Conservation (phyloP, 1,140 invertebrate species). For the Samia ricini region DNA sequence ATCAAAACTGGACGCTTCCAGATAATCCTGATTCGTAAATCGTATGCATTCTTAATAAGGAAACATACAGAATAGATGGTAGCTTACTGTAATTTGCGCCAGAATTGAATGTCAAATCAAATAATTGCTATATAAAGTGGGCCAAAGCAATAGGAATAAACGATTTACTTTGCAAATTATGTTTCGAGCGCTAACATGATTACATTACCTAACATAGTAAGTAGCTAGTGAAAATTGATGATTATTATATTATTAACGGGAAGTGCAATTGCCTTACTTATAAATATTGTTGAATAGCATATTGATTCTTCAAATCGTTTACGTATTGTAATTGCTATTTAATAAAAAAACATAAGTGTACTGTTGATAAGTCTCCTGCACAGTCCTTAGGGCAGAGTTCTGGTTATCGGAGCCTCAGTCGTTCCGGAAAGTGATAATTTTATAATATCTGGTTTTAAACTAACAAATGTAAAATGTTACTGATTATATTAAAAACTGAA, state of each 20-base stretch:
- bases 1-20: not conserved
- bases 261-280: slow-evolving; percentile 17
- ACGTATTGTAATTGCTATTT: too few relatives aligned
- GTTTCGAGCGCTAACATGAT: slow-evolving; percentile 8
- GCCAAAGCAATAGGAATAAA: too few relatives aligned
- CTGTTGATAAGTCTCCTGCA: not conserved
- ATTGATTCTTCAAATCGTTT: too few relatives aligned
- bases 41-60: not conserved
- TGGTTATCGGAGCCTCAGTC: slow-evolving; percentile 13
- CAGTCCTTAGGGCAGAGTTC: not conserved
- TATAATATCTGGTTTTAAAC: slow-evolving; percentile 10
- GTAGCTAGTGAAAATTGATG: slow-evolving; percentile 2
- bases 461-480: slow-evolving; percentile 1
- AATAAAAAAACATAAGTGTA: not conserved
- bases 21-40: not conserved
- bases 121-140: not conserved
- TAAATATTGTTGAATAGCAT: slow-evolving; percentile 11
- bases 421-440: slow-evolving; percentile 11
- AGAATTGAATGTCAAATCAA: too few relatives aligned
- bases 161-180: slow-evolving; percentile 1
- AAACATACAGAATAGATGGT: not conserved
- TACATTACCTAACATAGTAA: not conserved
- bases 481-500: not conserved
- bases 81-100: not conserved
- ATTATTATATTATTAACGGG: slow-evolving; percentile 7